Evolutionary conservation across 2,113 vertebrate genomes (phyloP).

Genomic region (Clarias batrachus): DNA sequence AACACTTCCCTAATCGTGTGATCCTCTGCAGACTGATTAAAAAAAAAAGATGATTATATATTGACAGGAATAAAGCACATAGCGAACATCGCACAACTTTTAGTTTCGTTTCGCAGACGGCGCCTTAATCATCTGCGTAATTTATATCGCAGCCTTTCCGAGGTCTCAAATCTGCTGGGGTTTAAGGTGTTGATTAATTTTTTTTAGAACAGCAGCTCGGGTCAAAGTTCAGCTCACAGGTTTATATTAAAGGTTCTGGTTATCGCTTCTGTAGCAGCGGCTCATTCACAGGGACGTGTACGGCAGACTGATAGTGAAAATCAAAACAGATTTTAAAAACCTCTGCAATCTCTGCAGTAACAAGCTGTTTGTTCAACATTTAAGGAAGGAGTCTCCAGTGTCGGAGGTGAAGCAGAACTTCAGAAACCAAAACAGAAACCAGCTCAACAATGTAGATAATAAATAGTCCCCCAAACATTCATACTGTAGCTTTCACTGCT

Average conservation of each 20-base stretch:
- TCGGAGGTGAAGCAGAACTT: background rate
- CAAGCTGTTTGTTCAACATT: background rate
- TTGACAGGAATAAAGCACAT: background rate
- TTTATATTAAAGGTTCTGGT: background rate
- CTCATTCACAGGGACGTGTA: background rate
- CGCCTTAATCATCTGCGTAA: background rate
- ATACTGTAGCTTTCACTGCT: background rate
- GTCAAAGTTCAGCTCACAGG: background rate
- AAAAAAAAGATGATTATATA: background rate
- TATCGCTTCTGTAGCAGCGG: background rate
- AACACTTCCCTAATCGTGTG: background rate
- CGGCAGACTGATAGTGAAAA: background rate
- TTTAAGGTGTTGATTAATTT: background rate
- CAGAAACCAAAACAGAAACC: no score
- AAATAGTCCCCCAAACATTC: background rate
- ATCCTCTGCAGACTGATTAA: conserved; percentile 20
- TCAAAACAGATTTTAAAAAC: background rate
- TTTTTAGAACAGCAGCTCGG: background rate
- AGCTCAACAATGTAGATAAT: no score
- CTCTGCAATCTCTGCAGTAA: background rate
- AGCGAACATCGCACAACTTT: background rate
- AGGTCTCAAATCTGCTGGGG: background rate
- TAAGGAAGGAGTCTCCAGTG: background rate
- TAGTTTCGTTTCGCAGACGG: background rate
- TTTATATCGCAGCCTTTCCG: background rate